Conservation (phyloP, 2,888 invertebrate species). For the Cerastis rubricosa region DNA sequence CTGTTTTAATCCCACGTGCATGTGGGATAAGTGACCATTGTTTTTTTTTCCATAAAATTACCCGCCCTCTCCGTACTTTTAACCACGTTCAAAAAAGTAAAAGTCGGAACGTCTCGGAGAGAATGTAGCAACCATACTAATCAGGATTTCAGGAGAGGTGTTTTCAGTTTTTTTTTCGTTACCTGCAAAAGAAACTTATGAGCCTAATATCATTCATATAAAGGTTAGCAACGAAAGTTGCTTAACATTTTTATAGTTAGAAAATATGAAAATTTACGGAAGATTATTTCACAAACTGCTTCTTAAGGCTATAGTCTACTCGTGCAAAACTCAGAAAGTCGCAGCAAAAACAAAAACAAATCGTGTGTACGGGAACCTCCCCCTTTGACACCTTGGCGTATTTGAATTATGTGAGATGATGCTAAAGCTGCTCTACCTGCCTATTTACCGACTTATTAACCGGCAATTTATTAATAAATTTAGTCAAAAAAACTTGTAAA, state of each 20-base stretch:
- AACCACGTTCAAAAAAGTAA: not conserved
- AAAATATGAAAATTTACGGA: not conserved
- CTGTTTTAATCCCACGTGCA: not conserved
- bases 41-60: not conserved
- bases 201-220: not conserved
- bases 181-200: not conserved
- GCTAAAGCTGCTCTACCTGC: no score
- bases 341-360: no score
- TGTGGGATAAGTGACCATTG: not conserved
- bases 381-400: no score
- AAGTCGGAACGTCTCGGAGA: not conserved
- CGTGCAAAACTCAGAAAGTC: no score
- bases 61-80: no score
- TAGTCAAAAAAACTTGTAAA: no score
- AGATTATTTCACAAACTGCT: not conserved
- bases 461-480: no score
- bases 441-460: no score
- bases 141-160: not conserved
- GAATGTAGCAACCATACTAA: not conserved
- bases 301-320: not conserved
- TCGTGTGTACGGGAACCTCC: no score
- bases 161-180: not conserved
- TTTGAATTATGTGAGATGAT: no score
- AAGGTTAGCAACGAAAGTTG: not conserved
- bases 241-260: not conserved